Evolutionary conservation across 2,888 invertebrate genomes (phyloP), one percentile per base, ranked within the genome.

Genomic region (Endotricha flammealis): DNA sequence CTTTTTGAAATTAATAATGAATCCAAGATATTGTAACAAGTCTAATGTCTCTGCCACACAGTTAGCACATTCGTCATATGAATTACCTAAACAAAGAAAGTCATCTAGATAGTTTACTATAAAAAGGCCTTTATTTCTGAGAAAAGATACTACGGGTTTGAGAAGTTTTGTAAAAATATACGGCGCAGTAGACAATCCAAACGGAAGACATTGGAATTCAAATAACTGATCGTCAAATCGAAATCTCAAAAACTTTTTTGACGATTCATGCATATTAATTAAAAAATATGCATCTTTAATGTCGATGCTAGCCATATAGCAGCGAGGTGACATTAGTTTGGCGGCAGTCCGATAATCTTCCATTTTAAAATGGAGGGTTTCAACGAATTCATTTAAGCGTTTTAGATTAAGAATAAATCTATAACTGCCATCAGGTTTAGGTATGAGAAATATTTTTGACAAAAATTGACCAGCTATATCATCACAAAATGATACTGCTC

Each of bases 301-400:
- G n/a, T n/a, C n/a, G n/a, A n/a, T n/a, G n/a, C n/a, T n/a, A n/a
- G 17, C 11, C 29, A 30, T 30, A 30, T 9, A 30, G 7, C 17
- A 16, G 16, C 17, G 11, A 4, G 3, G 16, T 9, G 29, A 11
- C 11, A 30, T 5, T 14, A 30, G 17, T 17, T 30, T 30, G 9
- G 17, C 7, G 7, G 17, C 29, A 20, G 29, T 30, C 9, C 23
- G 16, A 4, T 4, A 4, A 14, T 32, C 32, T 24, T 32, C 32
- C 10, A 25, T 9, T 25, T 32, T 32, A 32, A 32, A 32, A 32
- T 32, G 32, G 16, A 4, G 23, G 14, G 24, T 24, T 10, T 24
- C 25, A 14, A 32, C 16, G 25, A 25, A 32, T 10, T 32, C 25
- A 16, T 32, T 32, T 11, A 32, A 24, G 16, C 7, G 4, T 24